Evolutionary conservation across 2,888 invertebrate genomes (phyloP).

Genomic region (Dysmachus trigonus): DNA sequence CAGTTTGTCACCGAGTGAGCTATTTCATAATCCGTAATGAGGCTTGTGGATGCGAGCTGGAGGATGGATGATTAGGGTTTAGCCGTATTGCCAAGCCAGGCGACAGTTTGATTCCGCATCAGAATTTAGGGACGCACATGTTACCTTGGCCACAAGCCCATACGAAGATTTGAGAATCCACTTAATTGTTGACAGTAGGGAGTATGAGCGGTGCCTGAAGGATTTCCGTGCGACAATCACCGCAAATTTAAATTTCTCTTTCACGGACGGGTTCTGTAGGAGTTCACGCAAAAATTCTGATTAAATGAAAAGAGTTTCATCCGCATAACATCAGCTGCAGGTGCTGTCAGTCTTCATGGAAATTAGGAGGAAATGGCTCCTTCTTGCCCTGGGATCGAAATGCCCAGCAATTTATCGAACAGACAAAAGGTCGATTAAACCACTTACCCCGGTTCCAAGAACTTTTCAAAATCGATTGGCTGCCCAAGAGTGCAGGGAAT

Average conservation of each 20-base stretch:
- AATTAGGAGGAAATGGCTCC: background rate
- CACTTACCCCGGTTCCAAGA: background rate
- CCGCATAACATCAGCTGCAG: too few relatives aligned
- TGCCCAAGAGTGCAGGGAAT: background rate
- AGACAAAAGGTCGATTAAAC: constrained; percentile 12
- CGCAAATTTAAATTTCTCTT: background rate
- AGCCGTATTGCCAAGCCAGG: constrained; percentile 6
- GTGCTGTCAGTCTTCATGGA: background rate
- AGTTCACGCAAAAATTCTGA: background rate
- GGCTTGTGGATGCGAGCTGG: background rate
- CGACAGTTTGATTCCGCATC: background rate
- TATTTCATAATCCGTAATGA: constrained; percentile 10
- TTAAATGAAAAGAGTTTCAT: too few relatives aligned
- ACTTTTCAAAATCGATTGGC: background rate
- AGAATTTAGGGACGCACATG: constrained; percentile 9
- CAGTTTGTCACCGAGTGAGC: background rate
- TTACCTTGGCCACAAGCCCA: constrained; percentile 18
- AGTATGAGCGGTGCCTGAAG: background rate
- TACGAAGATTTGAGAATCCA: constrained; percentile 9
- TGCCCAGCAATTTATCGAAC: background rate
- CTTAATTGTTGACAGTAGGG: constrained; percentile 22
- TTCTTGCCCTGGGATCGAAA: background rate
- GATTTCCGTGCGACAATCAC: background rate
- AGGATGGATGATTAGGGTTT: background rate
- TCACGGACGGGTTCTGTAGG: background rate